phyloP scores from a whole-genome alignment of 2,888 invertebrate species.

The Andrena chrysosceles region DNA sequence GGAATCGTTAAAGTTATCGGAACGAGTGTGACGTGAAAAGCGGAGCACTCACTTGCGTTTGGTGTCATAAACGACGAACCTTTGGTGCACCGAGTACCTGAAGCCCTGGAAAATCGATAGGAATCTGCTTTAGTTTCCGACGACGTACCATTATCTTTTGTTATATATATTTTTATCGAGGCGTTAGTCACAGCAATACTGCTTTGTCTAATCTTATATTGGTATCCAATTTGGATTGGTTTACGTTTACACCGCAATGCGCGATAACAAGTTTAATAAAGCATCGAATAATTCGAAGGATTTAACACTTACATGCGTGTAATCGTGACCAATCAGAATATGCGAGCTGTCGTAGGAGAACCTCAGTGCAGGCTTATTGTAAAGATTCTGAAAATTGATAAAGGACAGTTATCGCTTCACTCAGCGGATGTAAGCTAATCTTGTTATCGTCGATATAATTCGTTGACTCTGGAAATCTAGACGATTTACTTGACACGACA shows the following conservation, averaged over 20 bases:
- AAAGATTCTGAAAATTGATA: constrained; percentile 30
- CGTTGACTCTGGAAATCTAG: too few relatives aligned
- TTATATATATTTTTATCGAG: too few relatives aligned
- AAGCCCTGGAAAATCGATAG: constrained; percentile 86
- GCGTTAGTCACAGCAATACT: too few relatives aligned
- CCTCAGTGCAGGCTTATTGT: not conserved
- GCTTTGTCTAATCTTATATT: not conserved
- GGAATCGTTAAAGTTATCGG: constrained; percentile 63
- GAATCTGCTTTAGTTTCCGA: constrained; percentile 35
- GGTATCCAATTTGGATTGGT: not conserved
- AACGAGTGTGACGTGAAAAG: not conserved
- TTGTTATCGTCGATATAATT: too few relatives aligned
- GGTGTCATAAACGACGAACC: constrained; percentile 86
- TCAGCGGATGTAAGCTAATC: too few relatives aligned
- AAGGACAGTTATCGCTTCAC: not conserved
- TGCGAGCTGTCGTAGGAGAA: constrained; percentile 47
- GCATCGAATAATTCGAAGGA: too few relatives aligned
- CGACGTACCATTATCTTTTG: not conserved
- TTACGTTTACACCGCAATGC: not conserved
- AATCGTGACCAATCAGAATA: constrained; percentile 50
- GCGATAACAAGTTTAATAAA: not conserved
- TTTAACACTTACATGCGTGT: constrained; percentile 46
- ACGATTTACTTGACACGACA: too few relatives aligned
- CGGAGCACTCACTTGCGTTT: constrained; percentile 62
- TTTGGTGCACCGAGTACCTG: constrained; percentile 88